Base-by-base conservation (phyloP, 2,888 invertebrate genomes). In the Arrhopalites spinosus region DNA sequence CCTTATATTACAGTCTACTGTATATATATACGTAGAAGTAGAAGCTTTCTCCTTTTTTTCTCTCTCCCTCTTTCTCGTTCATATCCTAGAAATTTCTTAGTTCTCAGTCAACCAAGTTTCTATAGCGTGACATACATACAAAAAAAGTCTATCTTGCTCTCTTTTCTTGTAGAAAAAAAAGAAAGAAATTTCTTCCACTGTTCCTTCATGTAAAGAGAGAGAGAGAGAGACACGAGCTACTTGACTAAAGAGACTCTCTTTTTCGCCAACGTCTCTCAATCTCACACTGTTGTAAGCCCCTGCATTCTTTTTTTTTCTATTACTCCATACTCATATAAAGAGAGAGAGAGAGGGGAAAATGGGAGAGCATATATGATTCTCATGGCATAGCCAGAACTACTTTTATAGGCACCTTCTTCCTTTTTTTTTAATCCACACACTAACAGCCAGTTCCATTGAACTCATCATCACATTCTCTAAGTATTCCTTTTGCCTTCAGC, bases 61-160 rank as follows among this genome's bases (percentile, higher is more conserved):
- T 59, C 59, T 27, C 27, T 59, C 25, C 59, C 25, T 20, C 59
- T 59, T 59, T 59, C 59, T 53, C 23, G 20, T 25, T 27, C 59
- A 59, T 59, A 59, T 59, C 59, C 59, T 59, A 27, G 59, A 59
- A 59, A 59, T 59, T 59, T 56, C 53, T 56, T 23, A 56, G n/a
- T n/a, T n/a, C n/a, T n/a, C n/a, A n/a, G n/a, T n/a, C n/a, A n/a
- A n/a, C n/a, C n/a, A n/a, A n/a, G n/a, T n/a, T n/a, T n/a, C n/a
- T n/a, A n/a, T n/a, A n/a, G n/a, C n/a, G n/a, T n/a, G n/a, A 36
- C 36, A 36, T 11, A 36, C 36, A 36, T 11, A 36, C 36, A 36
- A 36, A 36, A 20, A 50, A 47, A 13, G 23, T 25, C 43, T 23
- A 59, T 30, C 59, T 23, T 1, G 30, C 47, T 30, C 20, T 23